Evolutionary conservation across 2,888 invertebrate genomes (phyloP).

Genomic region (Meiosimyza platycephala): DNA sequence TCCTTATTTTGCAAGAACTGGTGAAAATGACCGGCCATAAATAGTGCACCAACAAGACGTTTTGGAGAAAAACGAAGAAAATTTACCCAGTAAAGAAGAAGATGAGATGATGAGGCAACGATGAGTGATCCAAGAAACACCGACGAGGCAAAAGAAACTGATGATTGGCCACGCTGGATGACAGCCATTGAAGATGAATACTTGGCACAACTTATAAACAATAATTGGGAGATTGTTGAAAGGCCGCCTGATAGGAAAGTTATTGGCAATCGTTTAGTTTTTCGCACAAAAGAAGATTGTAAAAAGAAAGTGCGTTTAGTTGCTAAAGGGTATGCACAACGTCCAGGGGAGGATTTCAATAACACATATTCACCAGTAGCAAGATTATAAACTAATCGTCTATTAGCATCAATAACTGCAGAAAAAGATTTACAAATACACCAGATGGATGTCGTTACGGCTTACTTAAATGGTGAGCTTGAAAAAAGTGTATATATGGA

Average conservation of each 20-base stretch:
- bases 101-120: neutral
- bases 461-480: conserved; percentile 37
- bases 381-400: conserved; percentile 34
- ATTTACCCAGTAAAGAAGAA: neutral
- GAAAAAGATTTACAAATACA: conserved; percentile 36
- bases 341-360: conserved; percentile 40
- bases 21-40: too few relatives aligned
- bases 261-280: conserved; percentile 38
- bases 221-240: conserved; percentile 44
- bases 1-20: too few relatives aligned
- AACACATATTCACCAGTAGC: conserved; percentile 40
- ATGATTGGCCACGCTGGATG: conserved; percentile 24
- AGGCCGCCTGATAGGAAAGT: conserved; percentile 36
- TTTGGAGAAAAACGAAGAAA: neutral
- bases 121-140: neutral
- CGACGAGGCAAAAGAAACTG: neutral
- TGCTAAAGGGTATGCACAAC: conserved; percentile 42
- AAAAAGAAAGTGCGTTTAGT: conserved; percentile 41
- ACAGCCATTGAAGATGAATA: conserved; percentile 43
- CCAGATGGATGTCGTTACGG: conserved; percentile 43
- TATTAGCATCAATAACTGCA: conserved; percentile 36
- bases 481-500: conserved; percentile 25
- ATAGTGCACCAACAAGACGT: too few relatives aligned
- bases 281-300: conserved; percentile 34
- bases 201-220: conserved; percentile 41